Conservation (phyloP, 2,888 invertebrate genomes). For the Ophonus ardosiacus region DNA sequence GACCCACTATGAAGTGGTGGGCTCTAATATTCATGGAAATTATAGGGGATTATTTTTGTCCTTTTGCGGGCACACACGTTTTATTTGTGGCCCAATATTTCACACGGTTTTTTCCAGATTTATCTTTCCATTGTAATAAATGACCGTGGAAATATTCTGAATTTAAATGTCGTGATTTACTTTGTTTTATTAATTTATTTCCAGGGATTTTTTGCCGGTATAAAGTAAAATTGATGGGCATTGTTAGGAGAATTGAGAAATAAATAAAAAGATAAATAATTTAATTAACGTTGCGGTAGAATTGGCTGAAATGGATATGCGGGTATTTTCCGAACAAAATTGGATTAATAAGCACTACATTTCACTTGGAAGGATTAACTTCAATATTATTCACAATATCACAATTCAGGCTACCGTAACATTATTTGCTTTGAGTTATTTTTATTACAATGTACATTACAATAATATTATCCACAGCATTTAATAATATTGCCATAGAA, state of each 20-base stretch:
- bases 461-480: too few species aligned
- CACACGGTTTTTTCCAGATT: constrained; percentile 57
- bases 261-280: constrained; percentile 30
- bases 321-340: background rate
- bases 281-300: constrained; percentile 14
- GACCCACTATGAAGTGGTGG: background rate
- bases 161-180: constrained; percentile 59
- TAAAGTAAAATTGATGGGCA: constrained; percentile 42
- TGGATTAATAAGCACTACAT: constrained; percentile 7
- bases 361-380: background rate
- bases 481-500: too few species aligned
- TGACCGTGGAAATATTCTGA: constrained; percentile 45
- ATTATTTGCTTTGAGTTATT: too few species aligned
- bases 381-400: background rate
- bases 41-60: constrained; percentile 57
- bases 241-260: constrained; percentile 31
- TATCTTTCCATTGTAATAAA: constrained; percentile 52
- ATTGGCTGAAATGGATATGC: constrained; percentile 2
- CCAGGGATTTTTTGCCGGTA: constrained; percentile 21
- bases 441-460: too few species aligned
- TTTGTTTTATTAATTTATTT: constrained; percentile 58
- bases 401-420: background rate
- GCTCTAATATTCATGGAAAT: constrained; percentile 55
- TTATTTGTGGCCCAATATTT: constrained; percentile 60
- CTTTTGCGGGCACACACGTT: constrained; percentile 58